Percentiles rank a stretch among this genome's conserved stretches.
phyloP scores from a whole-genome alignment of 1,140 invertebrate species.

The Venustaconcha ellipsiformis region DNA sequence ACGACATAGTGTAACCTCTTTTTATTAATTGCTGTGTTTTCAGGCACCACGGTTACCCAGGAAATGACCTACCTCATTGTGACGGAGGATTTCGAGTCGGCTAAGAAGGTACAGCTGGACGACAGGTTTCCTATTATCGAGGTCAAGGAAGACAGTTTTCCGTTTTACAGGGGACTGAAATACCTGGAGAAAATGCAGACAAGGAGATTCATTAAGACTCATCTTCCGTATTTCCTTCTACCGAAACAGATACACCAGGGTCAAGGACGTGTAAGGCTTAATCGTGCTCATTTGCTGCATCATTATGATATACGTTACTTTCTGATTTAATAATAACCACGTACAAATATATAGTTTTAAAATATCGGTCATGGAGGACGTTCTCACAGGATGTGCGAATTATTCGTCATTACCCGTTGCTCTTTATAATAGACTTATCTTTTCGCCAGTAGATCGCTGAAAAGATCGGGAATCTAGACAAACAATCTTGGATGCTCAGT shows the following conservation, averaged over 20 bases:
- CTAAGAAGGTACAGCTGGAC: slow-evolving; percentile 7
- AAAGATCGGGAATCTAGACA: too few relatives aligned
- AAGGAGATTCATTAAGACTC: slow-evolving; percentile 11
- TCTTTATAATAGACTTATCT: too few relatives aligned
- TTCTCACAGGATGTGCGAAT: too few relatives aligned
- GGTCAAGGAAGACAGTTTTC: slow-evolving; percentile 7
- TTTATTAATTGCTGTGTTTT: neutral
- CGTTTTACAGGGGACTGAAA: slow-evolving; percentile 9
- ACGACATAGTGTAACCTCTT: too few relatives aligned
- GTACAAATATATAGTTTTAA: too few relatives aligned
- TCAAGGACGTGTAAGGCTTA: slow-evolving; percentile 4
- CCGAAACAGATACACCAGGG: slow-evolving; percentile 7
- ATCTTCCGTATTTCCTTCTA: slow-evolving; percentile 5
- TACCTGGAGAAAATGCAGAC: slow-evolving; percentile 8
- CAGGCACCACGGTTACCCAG: slow-evolving; percentile 13
- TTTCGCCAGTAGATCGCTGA: too few relatives aligned
- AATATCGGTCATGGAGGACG: too few relatives aligned
- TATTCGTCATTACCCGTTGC: too few relatives aligned
- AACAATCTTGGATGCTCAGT: too few relatives aligned
- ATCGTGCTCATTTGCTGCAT: too few relatives aligned
- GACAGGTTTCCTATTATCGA: slow-evolving; percentile 6
- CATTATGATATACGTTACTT: too few relatives aligned
- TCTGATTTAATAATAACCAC: too few relatives aligned
- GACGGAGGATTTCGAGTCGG: slow-evolving; percentile 10
- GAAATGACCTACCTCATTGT: slow-evolving; percentile 9